phyloP scores from a whole-genome alignment of 2,113 vertebrate species.

The Uria lomvia region DNA sequence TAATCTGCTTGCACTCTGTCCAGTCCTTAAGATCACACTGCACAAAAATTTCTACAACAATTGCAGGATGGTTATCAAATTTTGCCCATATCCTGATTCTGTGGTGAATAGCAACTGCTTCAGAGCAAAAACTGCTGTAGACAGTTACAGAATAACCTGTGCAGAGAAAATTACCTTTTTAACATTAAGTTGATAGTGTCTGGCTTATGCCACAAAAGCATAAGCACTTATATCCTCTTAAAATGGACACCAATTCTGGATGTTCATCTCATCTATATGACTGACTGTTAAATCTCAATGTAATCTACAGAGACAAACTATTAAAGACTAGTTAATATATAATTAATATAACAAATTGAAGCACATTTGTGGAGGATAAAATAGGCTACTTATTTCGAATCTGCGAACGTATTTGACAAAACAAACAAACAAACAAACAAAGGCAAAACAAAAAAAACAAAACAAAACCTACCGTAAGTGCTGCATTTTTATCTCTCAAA shows the following conservation, averaged over 20 bases:
- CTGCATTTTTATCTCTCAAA: slow-evolving; percentile 74
- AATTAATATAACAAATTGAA: not conserved
- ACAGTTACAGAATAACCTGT: not conserved
- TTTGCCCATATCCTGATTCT: not conserved
- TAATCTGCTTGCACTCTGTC: not conserved
- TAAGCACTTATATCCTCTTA: not conserved
- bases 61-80: not conserved
- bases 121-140: not conserved
- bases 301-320: not conserved
- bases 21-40: not conserved
- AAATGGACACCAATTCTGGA: not conserved
- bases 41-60: not conserved
- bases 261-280: not conserved
- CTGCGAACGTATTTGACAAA: not conserved
- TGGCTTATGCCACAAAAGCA: not conserved
- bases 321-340: not conserved
- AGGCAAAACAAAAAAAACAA: not conserved
- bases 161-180: not conserved
- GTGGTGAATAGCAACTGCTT: not conserved
- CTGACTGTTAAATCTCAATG: not conserved
- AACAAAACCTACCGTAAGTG: slow-evolving; percentile 72
- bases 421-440: not conserved
- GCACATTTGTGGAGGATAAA: not conserved
- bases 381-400: not conserved
- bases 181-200: not conserved